Evolutionary conservation across 2,797 vertebrate genomes (phyloP).

Genomic region (Rhabdomys pumilio): DNA sequence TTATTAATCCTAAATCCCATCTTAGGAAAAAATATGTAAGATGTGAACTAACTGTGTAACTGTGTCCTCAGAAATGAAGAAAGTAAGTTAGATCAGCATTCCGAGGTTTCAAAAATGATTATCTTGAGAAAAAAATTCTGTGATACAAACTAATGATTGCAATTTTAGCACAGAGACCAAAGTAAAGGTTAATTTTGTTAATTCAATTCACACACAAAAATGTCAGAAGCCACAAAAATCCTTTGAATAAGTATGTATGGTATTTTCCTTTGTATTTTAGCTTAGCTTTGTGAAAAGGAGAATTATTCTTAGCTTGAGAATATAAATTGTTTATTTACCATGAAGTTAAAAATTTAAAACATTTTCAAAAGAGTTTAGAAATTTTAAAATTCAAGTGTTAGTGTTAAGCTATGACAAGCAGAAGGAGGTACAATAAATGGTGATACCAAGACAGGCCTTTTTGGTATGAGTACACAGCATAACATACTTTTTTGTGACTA

Average conservation of each 20-base stretch:
- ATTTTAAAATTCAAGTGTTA: accelerated
- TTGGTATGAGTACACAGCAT: background rate
- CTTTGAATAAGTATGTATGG: accelerated
- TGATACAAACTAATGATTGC: background rate
- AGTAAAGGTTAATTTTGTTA: background rate
- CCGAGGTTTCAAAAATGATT: background rate
- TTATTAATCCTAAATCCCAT: background rate
- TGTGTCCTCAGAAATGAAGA: background rate
- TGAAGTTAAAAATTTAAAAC: background rate
- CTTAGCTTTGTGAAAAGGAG: background rate
- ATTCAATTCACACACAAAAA: background rate
- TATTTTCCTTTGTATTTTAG: background rate
- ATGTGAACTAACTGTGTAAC: background rate
- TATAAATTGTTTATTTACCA: background rate
- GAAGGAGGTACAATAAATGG: too few species aligned
- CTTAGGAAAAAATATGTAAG: background rate
- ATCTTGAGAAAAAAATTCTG: background rate
- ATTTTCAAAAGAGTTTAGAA: background rate
- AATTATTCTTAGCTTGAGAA: background rate
- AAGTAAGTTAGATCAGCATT: background rate
- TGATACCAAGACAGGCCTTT: background rate
- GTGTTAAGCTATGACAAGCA: background rate
- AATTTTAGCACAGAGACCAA: background rate
- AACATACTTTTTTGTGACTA: background rate
- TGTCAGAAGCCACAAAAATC: background rate